Conservation (phyloP, 2,113 vertebrate species). For the Macaca nemestrina region DNA sequence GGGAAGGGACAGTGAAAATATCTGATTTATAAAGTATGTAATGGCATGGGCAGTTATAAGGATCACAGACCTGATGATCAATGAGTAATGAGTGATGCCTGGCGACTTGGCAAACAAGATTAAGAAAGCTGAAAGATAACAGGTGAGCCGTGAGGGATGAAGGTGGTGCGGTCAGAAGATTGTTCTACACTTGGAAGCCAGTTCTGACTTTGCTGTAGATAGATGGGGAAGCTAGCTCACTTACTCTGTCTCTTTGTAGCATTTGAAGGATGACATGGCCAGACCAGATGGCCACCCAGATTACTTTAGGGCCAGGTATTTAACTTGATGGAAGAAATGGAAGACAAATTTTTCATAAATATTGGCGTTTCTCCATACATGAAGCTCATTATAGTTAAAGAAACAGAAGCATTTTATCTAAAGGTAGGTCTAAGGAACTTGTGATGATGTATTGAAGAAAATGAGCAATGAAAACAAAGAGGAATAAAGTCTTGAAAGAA, state of each 20-base stretch:
- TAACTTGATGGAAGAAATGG: background rate
- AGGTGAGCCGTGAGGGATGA: background rate
- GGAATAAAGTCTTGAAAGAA: background rate
- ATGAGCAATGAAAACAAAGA: background rate
- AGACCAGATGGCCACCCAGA: background rate
- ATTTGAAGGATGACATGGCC: background rate
- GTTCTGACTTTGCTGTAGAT: background rate
- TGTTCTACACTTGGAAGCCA: background rate
- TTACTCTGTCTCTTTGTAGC: background rate
- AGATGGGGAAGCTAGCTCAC: background rate
- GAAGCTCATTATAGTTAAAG: background rate
- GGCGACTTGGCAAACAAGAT: background rate
- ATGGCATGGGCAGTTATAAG: background rate
- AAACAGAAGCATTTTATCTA: background rate
- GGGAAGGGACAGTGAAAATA: background rate
- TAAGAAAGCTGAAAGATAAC: background rate
- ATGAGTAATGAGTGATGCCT: background rate
- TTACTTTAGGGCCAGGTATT: background rate
- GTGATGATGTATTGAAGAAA: conserved; percentile 32
- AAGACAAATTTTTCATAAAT: conserved; percentile 23
- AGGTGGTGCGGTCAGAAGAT: rapidly evolving
- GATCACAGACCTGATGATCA: background rate
- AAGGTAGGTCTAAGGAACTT: background rate
- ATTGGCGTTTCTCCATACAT: background rate
- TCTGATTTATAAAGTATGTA: background rate